phyloP scores from a whole-genome alignment of 2,888 invertebrate genomes.

The Cenopis cana region DNA sequence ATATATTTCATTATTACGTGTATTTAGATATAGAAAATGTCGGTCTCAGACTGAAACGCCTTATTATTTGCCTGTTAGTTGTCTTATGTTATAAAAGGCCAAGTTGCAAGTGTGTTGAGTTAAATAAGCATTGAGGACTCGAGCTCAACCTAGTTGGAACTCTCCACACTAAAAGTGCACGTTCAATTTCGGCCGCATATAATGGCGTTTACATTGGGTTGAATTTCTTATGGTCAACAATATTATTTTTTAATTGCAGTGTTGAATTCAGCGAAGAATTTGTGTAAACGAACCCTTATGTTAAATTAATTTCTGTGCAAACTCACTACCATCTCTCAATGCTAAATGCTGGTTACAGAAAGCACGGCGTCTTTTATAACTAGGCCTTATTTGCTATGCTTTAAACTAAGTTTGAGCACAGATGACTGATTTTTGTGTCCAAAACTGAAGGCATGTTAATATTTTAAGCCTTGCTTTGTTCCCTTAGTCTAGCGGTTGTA shows the following conservation, averaged over 20 bases:
- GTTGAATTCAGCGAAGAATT: neutral
- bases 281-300: neutral
- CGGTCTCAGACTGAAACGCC: slow-evolving; percentile 17
- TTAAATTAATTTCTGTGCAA: neutral
- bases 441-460: slow-evolving; percentile 28
- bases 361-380: neutral
- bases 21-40: slow-evolving; percentile 16
- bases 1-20: slow-evolving; percentile 26
- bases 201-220: neutral
- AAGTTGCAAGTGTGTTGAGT: neutral
- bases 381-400: slow-evolving; percentile 5
- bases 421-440: slow-evolving; percentile 1
- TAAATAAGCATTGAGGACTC: no score
- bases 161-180: neutral
- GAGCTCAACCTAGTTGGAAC: no score
- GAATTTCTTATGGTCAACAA: neutral
- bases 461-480: slow-evolving; percentile 38
- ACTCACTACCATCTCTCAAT: neutral
- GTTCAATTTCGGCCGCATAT: neutral
- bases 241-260: neutral
- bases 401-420: slow-evolving; percentile 3
- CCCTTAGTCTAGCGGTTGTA: slow-evolving; percentile 53
- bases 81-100: neutral
- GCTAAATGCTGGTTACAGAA: neutral
- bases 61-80: slow-evolving; percentile 21